Conservation (phyloP, 1,140 invertebrate genomes). For the Drosophila dunni region DNA sequence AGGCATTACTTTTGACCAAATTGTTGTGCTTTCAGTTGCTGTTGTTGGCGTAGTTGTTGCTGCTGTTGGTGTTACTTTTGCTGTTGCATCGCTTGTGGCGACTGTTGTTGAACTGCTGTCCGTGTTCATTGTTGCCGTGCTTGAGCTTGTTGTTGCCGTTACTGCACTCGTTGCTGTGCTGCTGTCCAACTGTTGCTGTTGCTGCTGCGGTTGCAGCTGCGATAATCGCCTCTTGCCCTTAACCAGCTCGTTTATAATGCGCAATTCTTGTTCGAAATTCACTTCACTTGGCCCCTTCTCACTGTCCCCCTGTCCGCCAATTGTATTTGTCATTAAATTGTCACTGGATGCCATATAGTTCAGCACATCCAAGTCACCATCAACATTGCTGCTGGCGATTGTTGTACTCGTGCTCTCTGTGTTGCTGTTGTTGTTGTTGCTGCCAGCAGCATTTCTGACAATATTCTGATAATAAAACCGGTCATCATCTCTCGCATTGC, state of each 20-base stretch:
- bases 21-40: conserved; percentile 29
- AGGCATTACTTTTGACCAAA: conserved; percentile 35
- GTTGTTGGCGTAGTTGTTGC: conserved; percentile 37
- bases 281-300: conserved; percentile 61
- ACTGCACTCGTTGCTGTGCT: conserved; percentile 34
- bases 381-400: conserved; percentile 21
- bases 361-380: conserved; percentile 39
- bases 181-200: conserved; percentile 12
- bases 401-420: conserved; percentile 7
- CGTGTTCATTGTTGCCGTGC: conserved; percentile 16
- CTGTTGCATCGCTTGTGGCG: conserved; percentile 21
- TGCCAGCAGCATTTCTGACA: conserved; percentile 25
- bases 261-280: conserved; percentile 72
- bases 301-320: conserved; percentile 41
- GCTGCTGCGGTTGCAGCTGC: conserved; percentile 52
- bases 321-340: conserved; percentile 75
- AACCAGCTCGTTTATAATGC: conserved; percentile 80
- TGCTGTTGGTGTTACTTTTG: conserved; percentile 36
- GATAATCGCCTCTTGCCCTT: conserved; percentile 56
- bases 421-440: conserved; percentile 29
- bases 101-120: conserved; percentile 28
- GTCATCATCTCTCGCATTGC: conserved; percentile 57
- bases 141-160: conserved; percentile 27
- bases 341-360: conserved; percentile 62
- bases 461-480: conserved; percentile 81